Conservation (phyloP, 2,888 invertebrate genomes). For the Agrotis exclamationis region DNA sequence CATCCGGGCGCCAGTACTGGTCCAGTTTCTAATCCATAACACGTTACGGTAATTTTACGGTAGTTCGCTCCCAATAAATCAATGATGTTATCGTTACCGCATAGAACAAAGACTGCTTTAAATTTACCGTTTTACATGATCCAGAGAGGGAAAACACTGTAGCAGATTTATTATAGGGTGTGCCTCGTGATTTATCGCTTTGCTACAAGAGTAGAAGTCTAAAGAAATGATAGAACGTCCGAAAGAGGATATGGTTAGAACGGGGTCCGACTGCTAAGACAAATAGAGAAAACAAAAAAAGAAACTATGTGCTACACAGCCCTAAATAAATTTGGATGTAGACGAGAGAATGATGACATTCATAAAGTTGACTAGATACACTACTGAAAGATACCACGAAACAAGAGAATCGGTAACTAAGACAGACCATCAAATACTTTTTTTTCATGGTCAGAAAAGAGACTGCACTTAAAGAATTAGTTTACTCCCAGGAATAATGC, state of each 20-base stretch:
- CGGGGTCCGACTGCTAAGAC: too few relatives aligned
- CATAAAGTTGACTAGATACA: too few relatives aligned
- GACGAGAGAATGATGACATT: neutral
- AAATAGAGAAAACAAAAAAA: too few relatives aligned
- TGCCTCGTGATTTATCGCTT: neutral
- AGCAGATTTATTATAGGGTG: neutral
- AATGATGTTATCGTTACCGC: conserved; percentile 48
- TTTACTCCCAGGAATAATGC: neutral
- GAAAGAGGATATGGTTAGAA: too few relatives aligned
- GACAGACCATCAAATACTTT: neutral
- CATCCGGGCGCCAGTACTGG: conserved; percentile 19
- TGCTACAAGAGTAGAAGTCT: neutral
- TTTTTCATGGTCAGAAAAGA: too few relatives aligned
- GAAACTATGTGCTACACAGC: neutral
- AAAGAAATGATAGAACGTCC: neutral
- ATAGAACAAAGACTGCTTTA: conserved; percentile 41
- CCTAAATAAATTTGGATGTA: neutral
- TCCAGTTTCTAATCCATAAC: conserved; percentile 49
- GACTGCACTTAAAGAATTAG: too few relatives aligned
- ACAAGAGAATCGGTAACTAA: too few relatives aligned
- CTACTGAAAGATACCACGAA: too few relatives aligned
- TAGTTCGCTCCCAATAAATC: conserved; percentile 57
- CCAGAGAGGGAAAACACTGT: neutral
- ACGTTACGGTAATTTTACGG: conserved; percentile 55
- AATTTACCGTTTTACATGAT: conserved; percentile 21